Base-by-base conservation (phyloP, 2,797 vertebrate genomes). In the Enteromius thamalakanensis region DNA sequence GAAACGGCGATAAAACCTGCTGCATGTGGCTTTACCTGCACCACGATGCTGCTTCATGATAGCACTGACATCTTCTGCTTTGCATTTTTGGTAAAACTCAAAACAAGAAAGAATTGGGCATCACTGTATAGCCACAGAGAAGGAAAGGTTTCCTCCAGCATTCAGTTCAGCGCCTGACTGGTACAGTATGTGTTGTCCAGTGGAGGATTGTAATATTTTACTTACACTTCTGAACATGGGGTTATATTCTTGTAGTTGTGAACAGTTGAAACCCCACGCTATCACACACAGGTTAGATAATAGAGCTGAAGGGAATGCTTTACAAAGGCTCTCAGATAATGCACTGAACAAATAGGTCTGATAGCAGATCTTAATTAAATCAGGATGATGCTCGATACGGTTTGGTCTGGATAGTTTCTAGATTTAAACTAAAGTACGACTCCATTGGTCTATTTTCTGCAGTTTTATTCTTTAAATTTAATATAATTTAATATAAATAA, bases 301-400 rank as follows among this genome's bases (percentile, higher is more conserved):
- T 72, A 70, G 70, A 86, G 80, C 83, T 87, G 79, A 80, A 82
- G 81, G 83, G 81, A 82, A 83, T 84, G 82, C 71, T 88, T 85
- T 88, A 40, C 58, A 75, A 53, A 75, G 76, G 81, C 85, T 76
- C 68, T 76, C 83, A 86, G 87, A 88, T 86, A 86, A 87, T 79
- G 79, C 71, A 51, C 70, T 71, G 67, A 80, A 85, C 82, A 85
- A 88, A 88, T 80, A 82, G 86, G 65, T 76, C 42, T 71, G 87
- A 88, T 86, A 87, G 32, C 34, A 79, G 55, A 87, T 88, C 87
- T 86, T 87, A 88, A 87, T 88, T 80, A 86, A 88, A 86, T 84
- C 84, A 80, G 34, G 75, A 53, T 74, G 82, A 88, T 84, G 79
- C 81, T 60, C 4, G 76, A 86, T 86, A 86, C 81, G 71, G 79